Percentiles rank a stretch among this genome's conserved stretches.
These are phyloP conservation scores for Neodontobutis hainanensis DNA, from an alignment of 2,113 vertebrate genomes.

Conservation along the genomic window DNA sequence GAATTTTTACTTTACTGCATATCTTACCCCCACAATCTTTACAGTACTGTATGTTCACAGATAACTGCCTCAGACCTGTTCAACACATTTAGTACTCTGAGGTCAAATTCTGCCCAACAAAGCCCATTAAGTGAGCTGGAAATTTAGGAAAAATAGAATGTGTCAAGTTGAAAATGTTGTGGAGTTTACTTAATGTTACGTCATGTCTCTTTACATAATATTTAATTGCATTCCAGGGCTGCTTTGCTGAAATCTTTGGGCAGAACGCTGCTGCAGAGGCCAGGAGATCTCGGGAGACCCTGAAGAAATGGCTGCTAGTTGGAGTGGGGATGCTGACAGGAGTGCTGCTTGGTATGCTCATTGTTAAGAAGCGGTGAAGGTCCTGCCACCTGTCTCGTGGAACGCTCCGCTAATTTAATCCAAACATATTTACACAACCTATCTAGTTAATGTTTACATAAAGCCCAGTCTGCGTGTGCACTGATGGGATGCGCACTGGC, in stretches of 20 bases:
- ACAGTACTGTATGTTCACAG: too few species aligned
- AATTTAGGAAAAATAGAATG: too few species aligned
- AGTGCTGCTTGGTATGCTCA: constrained; percentile 43
- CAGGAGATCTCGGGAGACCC: constrained; percentile 30
- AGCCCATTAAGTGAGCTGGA: too few species aligned
- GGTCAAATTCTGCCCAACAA: too few species aligned
- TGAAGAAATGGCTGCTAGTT: constrained; percentile 52
- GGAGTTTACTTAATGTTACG: too few species aligned
- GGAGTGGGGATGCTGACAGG: constrained; percentile 54
- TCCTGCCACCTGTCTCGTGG: constrained; percentile 14
- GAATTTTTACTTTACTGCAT: too few species aligned
- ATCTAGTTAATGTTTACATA: constrained; percentile 69
- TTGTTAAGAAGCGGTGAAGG: constrained; percentile 58
- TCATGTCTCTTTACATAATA: too few species aligned
- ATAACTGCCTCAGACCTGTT: too few species aligned
- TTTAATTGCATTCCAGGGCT: constrained; percentile 39
- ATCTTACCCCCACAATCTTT: too few species aligned
- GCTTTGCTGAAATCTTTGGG: constrained; percentile 70
- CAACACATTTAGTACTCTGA: too few species aligned
- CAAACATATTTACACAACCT: constrained; percentile 7
- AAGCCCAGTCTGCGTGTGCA: constrained; percentile 60
- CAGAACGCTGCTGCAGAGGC: constrained; percentile 38
- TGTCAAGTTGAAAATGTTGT: too few species aligned
- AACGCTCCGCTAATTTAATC: constrained; percentile 33
- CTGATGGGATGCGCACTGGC: constrained; percentile 29